These are phyloP conservation scores for Cataglyphis rosenhaueri DNA, from an alignment of 2,888 invertebrate genomes.

Conservation along the genomic window DNA sequence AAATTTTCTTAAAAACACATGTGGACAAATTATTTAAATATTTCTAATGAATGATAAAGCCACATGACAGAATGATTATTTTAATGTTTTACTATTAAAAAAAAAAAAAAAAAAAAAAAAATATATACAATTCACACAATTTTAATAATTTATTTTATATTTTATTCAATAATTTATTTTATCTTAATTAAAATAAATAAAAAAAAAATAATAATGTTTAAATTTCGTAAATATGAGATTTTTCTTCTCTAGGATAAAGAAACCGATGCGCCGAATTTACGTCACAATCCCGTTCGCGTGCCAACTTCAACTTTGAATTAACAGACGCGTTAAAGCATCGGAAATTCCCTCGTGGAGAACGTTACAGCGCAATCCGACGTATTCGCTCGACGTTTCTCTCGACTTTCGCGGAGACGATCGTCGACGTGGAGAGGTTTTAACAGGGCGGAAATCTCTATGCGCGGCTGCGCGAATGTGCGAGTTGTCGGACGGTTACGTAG, in stretches of 20 bases:
- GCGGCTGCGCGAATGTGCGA: constrained; percentile 58
- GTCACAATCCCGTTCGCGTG: constrained; percentile 22
- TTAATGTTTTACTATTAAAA: neutral
- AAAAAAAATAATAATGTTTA: neutral
- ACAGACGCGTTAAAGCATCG: constrained; percentile 66
- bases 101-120: neutral
- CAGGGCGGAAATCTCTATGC: constrained; percentile 72
- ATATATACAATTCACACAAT: neutral
- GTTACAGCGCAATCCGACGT: constrained; percentile 33
- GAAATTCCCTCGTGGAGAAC: constrained; percentile 27
- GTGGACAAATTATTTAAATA: neutral
- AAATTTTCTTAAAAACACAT: neutral
- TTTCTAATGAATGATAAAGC: neutral
- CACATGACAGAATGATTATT: neutral
- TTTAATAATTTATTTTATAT: neutral
- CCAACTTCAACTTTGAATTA: constrained; percentile 55
- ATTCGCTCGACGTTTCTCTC: constrained; percentile 47
- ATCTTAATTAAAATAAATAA: neutral
- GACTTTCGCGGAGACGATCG: constrained; percentile 68
- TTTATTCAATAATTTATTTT: neutral
- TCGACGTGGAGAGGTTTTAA: constrained; percentile 67
- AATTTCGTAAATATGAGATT: neutral
- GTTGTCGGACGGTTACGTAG: constrained; percentile 34
- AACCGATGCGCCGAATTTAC: constrained; percentile 10
- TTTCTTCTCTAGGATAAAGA: neutral